Evolutionary conservation across 64 coral and sea anemone species (phyloP).

Genomic region (Montipora foliosa): DNA sequence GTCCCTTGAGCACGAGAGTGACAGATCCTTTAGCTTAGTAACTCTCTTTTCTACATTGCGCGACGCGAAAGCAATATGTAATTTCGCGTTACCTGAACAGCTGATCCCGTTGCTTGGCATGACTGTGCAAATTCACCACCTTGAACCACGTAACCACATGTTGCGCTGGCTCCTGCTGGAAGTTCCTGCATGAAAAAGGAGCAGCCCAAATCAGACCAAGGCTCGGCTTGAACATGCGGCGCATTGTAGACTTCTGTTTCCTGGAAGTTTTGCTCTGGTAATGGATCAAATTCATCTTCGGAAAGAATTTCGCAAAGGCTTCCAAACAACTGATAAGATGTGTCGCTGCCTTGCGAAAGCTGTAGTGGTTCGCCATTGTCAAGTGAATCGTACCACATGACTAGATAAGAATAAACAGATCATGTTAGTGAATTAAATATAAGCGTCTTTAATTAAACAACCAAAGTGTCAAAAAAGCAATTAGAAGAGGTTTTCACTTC

Average conservation of each 20-base stretch:
- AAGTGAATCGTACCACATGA: conserved; percentile 34
- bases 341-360: background rate
- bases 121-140: background rate
- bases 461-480: too few relatives aligned
- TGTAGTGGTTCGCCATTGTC: background rate
- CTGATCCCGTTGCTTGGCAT: background rate
- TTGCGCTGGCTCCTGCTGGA: background rate
- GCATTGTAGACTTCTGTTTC: too few relatives aligned
- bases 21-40: too few relatives aligned
- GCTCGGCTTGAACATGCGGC: background rate
- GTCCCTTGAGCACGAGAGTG: too few relatives aligned
- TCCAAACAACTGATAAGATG: conserved; percentile 13
- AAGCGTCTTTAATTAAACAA: too few relatives aligned
- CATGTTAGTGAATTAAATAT: background rate
- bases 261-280: background rate
- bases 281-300: background rate
- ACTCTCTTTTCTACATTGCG: too few relatives aligned
- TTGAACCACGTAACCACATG: background rate
- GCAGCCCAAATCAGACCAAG: background rate
- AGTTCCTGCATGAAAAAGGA: background rate
- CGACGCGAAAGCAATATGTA: too few relatives aligned
- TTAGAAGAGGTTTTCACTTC: too few relatives aligned
- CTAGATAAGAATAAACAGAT: background rate
- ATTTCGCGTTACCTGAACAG: background rate
- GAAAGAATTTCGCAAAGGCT: background rate